These are phyloP conservation scores for Paramormyrops kingsleyae DNA, from an alignment of 2,113 vertebrate species.

Conservation along the genomic window DNA sequence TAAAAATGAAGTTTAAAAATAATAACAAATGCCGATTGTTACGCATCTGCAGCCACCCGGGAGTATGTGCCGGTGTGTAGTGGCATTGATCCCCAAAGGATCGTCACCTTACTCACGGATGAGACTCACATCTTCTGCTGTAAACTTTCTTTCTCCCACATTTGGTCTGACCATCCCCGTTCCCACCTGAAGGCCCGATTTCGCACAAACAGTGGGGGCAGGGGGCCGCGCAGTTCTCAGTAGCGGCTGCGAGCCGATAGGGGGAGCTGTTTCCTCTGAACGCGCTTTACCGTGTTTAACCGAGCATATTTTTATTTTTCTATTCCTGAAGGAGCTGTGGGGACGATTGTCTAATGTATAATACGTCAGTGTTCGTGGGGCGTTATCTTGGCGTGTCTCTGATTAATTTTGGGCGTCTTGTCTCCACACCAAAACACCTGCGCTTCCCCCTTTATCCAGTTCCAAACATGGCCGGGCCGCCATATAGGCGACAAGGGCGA, in stretches of 20 bases:
- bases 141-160: neutral
- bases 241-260: neutral
- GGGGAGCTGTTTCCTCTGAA: slow-evolving; percentile 20
- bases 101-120: neutral
- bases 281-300: neutral
- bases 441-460: neutral
- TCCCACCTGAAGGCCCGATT: neutral
- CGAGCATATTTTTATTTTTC: neutral
- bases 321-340: neutral
- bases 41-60: neutral
- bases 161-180: neutral
- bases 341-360: neutral
- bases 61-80: neutral
- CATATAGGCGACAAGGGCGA: neutral
- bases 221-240: neutral
- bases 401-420: neutral
- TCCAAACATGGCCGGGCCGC: neutral
- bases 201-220: neutral
- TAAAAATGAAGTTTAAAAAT: neutral
- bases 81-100: neutral
- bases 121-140: neutral
- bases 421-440: neutral
- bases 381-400: neutral
- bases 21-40: neutral
- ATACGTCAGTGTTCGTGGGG: neutral